Evolutionary conservation across 1,140 invertebrate species (phyloP), one percentile per base, ranked within the genome.

Genomic region (Apis florea): DNA sequence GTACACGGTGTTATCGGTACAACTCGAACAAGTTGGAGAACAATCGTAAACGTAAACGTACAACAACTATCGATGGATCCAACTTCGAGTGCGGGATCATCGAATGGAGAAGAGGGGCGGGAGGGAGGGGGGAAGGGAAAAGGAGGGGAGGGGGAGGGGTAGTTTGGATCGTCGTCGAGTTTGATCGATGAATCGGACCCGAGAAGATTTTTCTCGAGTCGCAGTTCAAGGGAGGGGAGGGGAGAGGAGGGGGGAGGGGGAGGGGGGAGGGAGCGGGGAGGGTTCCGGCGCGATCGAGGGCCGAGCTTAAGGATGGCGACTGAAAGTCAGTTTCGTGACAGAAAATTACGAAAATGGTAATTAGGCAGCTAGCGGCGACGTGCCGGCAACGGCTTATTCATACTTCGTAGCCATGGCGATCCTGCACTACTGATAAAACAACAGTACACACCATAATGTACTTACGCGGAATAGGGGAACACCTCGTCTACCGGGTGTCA

Each of bases 381-480:
- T 72, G 78, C 78, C 85, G 81, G 71, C 89, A 88, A 90, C 88
- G 85, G 89, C 89, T 93, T 92, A 92, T 93, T 92, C 90, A 92
- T 92, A 91, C 89, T 89, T 88, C 90, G 93, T 94, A 94, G 91
- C 88, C 93, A 94, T 94, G 93, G 91, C 91, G 90, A 94, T 94
- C 90, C 86, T 92, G 88, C 90, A 92, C 88, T 94, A 93, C 92
- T 93, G 92, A 93, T 94, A 94, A 93, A 93, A 94, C 92, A 94
- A 94, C 92, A 93, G 87, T 89, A 88, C 89, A 90, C 89, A 90
- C 89, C 89, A 87, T 90, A 91, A 92, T 91, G 88, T 88, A 88
- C 89, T 91, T 91, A 91, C 82, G 85, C 85, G 83, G 86, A 91
- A 92, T 86, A 83, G 84, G 89, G 85, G 89, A 92, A 91, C 89